Evolutionary conservation across 2,888 invertebrate species (phyloP).

Genomic region (Elmis aenea): DNA sequence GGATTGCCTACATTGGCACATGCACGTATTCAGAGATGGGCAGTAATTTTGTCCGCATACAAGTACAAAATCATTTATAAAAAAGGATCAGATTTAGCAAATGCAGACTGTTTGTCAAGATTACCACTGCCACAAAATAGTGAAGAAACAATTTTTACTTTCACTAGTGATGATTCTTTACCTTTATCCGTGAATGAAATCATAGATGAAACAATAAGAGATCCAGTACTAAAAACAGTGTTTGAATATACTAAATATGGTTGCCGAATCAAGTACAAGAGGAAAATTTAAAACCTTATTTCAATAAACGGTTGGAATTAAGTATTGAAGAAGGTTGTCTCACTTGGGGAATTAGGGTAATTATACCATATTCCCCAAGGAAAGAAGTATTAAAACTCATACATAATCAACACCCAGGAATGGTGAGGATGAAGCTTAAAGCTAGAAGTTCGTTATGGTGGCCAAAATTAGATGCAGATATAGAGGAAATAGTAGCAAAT

Average conservation of each 20-base stretch:
- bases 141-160: no score
- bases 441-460: constrained; percentile 19
- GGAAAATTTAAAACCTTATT: constrained; percentile 3
- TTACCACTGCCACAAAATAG: no score
- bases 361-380: constrained; percentile 7
- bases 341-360: constrained; percentile 15
- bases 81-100: constrained; percentile 1
- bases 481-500: neutral
- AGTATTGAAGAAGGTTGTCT: constrained; percentile 11
- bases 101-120: constrained; percentile 13
- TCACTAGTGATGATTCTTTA: no score
- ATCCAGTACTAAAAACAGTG: no score
- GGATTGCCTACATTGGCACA: constrained; percentile 1
- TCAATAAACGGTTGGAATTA: constrained; percentile 5
- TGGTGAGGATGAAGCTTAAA: constrained; percentile 13
- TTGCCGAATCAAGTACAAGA: constrained; percentile 1
- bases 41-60: constrained; percentile 1
- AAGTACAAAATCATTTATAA: constrained; percentile 5
- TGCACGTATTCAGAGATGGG: constrained; percentile 2
- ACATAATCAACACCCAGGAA: constrained; percentile 13
- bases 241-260: no score
- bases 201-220: no score
- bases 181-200: no score
- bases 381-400: constrained; percentile 1
- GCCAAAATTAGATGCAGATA: constrained; percentile 12